These are phyloP conservation scores for Ethmia dodecea DNA, from an alignment of 2,888 invertebrate genomes.

Conservation along the genomic window DNA sequence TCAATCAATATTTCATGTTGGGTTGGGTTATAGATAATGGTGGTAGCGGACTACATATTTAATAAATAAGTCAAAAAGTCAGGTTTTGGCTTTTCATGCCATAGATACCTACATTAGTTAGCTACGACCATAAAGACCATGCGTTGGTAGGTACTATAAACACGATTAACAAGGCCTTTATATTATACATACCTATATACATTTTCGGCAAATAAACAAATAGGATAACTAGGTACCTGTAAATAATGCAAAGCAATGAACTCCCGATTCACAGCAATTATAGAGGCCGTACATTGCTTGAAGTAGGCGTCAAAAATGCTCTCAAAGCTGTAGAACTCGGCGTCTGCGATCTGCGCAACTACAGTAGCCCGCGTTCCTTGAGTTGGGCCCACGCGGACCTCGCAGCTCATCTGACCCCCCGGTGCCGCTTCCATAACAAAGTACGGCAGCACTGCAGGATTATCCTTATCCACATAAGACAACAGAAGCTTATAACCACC, in stretches of 20 bases:
- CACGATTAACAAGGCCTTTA: too few relatives aligned
- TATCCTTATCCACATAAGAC: slow-evolving; percentile 54
- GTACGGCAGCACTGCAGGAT: slow-evolving; percentile 48
- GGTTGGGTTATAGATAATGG: too few relatives aligned
- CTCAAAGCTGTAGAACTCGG: slow-evolving; percentile 60
- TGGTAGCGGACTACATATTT: too few relatives aligned
- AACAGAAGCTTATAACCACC: slow-evolving; percentile 63
- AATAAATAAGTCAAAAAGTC: too few relatives aligned
- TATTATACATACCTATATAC: neutral
- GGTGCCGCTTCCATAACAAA: slow-evolving; percentile 70
- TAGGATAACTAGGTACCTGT: slow-evolving; percentile 36
- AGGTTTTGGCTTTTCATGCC: too few relatives aligned
- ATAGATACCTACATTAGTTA: too few relatives aligned
- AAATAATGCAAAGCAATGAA: slow-evolving; percentile 66
- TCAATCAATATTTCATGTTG: too few relatives aligned
- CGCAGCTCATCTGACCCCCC: slow-evolving; percentile 66
- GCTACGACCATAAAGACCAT: too few relatives aligned
- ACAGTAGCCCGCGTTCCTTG: slow-evolving; percentile 51
- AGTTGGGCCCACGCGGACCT: slow-evolving; percentile 58
- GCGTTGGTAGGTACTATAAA: too few relatives aligned
- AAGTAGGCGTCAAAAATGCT: slow-evolving; percentile 64
- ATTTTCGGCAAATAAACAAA: neutral
- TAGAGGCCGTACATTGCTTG: slow-evolving; percentile 50
- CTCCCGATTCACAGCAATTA: slow-evolving; percentile 65
- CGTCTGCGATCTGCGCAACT: slow-evolving; percentile 59